Base-by-base conservation (phyloP, 2,113 vertebrate genomes). In the Cebus imitator region DNA sequence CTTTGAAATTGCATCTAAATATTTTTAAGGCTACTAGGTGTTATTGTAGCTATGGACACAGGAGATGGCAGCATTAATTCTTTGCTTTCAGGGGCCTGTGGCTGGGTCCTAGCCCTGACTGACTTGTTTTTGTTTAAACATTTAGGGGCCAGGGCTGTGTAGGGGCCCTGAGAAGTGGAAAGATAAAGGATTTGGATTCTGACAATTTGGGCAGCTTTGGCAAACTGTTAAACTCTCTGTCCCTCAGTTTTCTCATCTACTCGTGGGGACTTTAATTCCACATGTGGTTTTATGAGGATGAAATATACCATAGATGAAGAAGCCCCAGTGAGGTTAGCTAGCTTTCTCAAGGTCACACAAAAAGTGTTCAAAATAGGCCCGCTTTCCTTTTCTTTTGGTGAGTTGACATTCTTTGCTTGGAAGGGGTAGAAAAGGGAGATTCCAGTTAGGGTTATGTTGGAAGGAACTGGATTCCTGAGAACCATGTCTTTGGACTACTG, bases 301-400 rank as follows among this genome's bases (percentile, higher is more conserved):
- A 52, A 76, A 80, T 81, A 18, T 73, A 52, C 76, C 0, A 21
- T 16, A 95, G 32, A 25, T 84, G 17, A 72, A 73, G 93, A 76
- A 89, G 75, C 2, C 9, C 48, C 40, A 81, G 2, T 27, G 75
- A 92, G 27, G 35, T 96, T 80, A 79, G 40, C 83, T 79, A 61
- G 27, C 45, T 90, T 72, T 89, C 64, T 92, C 40, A 95, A 96
- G 93, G 88, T 86, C 82, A 95, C 20, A 43, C 5, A 86, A 91
- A 21, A 55, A 89, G 17, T 96, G 55, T 72, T 66, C 4, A 40
- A 45, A 32, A 73, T 14, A 27, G 57, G 35, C 57, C 64, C 9
- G 43, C 20, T 88, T 87, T 78, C 73, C 55, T 76, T 64, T 87
- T 75, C 35, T 78, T 93, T 90, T 82, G 50, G 13, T n/a, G 90